Evolutionary conservation across 2,797 vertebrate genomes (phyloP).

Genomic region (Squalus acanthias): DNA sequence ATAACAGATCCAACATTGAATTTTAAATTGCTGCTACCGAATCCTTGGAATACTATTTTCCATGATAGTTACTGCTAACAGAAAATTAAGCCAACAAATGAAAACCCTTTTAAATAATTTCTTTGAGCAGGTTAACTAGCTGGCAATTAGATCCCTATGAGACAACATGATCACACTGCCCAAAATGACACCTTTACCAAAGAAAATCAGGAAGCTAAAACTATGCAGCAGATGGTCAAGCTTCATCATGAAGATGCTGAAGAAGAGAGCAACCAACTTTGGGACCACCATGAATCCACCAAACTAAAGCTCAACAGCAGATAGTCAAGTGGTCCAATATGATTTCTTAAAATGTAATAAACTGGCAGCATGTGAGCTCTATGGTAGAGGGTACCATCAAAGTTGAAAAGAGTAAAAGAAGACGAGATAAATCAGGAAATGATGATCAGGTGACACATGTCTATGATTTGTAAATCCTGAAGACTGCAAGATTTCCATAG

Average conservation of each 20-base stretch:
- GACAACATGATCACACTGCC: neutral
- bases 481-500: neutral
- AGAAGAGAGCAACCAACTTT: no score
- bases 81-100: no score
- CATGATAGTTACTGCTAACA: no score
- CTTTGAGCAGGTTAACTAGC: neutral
- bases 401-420: neutral
- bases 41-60: no score
- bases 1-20: no score
- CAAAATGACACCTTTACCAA: neutral
- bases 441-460: neutral
- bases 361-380: neutral
- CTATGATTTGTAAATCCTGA: neutral
- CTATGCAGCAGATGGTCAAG: neutral
- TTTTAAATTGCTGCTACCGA: no score
- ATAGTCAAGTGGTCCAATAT: no score
- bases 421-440: neutral
- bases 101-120: neutral
- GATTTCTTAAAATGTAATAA: no score
- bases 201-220: neutral
- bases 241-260: no score
- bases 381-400: neutral
- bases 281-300: no score
- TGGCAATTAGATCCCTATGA: neutral
- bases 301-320: no score